Conservation (phyloP, 1,140 invertebrate species). For the Heterodera schachtii region DNA sequence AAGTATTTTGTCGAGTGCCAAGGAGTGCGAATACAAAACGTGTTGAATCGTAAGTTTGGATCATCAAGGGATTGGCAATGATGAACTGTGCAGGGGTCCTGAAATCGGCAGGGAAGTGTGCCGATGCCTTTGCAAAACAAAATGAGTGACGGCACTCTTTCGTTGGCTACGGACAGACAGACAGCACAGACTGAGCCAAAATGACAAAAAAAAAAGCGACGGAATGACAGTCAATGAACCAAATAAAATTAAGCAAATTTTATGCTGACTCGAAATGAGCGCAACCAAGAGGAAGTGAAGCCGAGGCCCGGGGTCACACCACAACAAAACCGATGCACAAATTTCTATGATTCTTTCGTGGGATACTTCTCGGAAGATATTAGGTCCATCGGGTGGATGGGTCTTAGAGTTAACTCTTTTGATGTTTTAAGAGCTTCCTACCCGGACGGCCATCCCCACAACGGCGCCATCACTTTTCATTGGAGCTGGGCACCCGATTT, state of each 20-base stretch:
- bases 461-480: constrained; percentile 20
- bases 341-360: constrained; percentile 29
- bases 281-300: background rate
- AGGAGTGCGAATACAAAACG: constrained; percentile 36
- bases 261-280: constrained; percentile 12
- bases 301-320: background rate
- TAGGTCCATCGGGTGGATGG: constrained; percentile 4
- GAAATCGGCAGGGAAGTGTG: constrained; percentile 41
- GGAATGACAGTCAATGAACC: background rate
- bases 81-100: constrained; percentile 49
- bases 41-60: constrained; percentile 27
- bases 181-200: constrained; percentile 37
- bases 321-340: constrained; percentile 20
- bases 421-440: constrained; percentile 3
- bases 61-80: constrained; percentile 13
- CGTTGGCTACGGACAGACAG: constrained; percentile 28
- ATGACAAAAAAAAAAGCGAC: background rate
- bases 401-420: background rate
- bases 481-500: constrained; percentile 31
- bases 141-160: background rate
- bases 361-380: constrained; percentile 12
- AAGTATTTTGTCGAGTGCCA: constrained; percentile 27
- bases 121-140: constrained; percentile 13
- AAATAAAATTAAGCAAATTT: constrained; percentile 23
- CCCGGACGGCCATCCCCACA: constrained; percentile 26